These are phyloP conservation scores for Folsomia manolachei DNA, from an alignment of 2,888 invertebrate genomes.

Conservation along the genomic window DNA sequence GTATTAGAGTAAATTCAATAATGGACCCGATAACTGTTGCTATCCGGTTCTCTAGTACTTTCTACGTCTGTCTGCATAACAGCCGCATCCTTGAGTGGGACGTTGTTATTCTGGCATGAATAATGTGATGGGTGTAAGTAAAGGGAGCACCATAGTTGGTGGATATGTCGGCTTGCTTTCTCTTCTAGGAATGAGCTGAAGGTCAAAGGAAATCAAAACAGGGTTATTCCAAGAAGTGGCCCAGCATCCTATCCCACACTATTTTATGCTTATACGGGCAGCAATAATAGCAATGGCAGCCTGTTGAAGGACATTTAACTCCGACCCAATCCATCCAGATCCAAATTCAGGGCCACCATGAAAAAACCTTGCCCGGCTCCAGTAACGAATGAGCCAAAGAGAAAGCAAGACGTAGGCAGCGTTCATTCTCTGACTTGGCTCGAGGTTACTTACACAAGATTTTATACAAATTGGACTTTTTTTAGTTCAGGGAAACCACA, in stretches of 20 bases:
- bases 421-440: not conserved
- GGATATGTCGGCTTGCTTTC: not conserved
- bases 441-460: not conserved
- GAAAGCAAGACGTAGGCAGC: not conserved
- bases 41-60: too few relatives aligned
- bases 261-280: too few relatives aligned
- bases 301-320: conserved; percentile 22
- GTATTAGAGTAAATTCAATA: too few relatives aligned
- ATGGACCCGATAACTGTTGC: too few relatives aligned
- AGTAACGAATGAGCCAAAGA: not conserved
- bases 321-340: conserved; percentile 2
- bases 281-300: not conserved
- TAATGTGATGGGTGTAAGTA: too few relatives aligned
- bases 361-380: too few relatives aligned
- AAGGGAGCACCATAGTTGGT: too few relatives aligned
- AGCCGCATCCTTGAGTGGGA: too few relatives aligned
- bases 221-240: conserved; percentile 10
- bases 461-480: not conserved
- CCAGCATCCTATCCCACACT: not conserved
- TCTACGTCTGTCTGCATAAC: too few relatives aligned
- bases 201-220: conserved; percentile 11
- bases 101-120: too few relatives aligned
- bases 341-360: conserved; percentile 2
- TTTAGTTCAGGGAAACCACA: not conserved
- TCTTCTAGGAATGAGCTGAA: not conserved